These are phyloP conservation scores for Eulemur coronatus DNA, from an alignment of 2,797 vertebrate species.

Conservation along the genomic window DNA sequence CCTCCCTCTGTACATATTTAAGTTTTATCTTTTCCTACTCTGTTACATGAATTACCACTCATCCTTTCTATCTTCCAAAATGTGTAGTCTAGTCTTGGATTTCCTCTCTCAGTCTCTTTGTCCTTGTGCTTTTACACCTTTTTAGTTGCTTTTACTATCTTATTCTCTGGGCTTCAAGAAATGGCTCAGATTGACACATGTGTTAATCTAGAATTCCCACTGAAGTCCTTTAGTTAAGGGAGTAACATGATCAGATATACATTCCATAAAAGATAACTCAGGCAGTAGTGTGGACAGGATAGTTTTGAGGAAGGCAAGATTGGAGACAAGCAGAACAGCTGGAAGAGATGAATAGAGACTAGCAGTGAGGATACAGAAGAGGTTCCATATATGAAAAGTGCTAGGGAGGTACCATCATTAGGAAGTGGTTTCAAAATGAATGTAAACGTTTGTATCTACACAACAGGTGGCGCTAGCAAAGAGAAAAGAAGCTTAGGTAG, in stretches of 20 bases:
- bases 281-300: background rate
- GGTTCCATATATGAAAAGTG: background rate
- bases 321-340: background rate
- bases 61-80: constrained; percentile 12
- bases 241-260: background rate
- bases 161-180: background rate
- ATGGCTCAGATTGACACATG: background rate
- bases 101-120: background rate
- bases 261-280: background rate
- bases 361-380: background rate
- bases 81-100: background rate
- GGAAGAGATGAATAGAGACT: background rate
- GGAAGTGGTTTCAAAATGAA: background rate
- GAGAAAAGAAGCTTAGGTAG: background rate
- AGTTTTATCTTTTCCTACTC: background rate
- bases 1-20: background rate
- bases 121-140: background rate
- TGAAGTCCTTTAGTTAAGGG: background rate
- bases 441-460: background rate
- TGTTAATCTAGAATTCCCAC: background rate
- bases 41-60: background rate
- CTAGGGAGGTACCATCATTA: background rate
- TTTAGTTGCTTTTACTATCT: background rate
- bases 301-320: background rate
- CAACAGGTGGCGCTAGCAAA: background rate